Conservation (phyloP, 2,113 vertebrate species). For the Reinhardtius hippoglossoides region DNA sequence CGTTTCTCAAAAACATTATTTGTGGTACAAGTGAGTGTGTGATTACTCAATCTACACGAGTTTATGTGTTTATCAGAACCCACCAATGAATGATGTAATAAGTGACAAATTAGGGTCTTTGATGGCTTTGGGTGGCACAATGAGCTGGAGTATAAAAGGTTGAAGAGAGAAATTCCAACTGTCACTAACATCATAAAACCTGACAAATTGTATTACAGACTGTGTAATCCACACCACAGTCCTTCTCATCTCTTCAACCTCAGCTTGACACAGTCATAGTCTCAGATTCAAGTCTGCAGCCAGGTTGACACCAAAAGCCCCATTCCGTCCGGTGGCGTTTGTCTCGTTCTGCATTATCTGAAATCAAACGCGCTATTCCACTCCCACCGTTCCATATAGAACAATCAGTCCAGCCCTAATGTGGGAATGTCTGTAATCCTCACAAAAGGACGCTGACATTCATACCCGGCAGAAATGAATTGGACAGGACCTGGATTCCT, state of each 20-base stretch:
- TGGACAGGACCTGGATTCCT: constrained; percentile 75
- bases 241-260: constrained; percentile 60
- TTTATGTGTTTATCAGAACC: constrained; percentile 18
- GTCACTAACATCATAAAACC: constrained; percentile 77
- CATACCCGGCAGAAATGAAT: constrained; percentile 81
- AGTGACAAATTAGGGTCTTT: constrained; percentile 60
- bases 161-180: constrained; percentile 75
- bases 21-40: not conserved
- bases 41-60: not conserved
- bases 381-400: constrained; percentile 77
- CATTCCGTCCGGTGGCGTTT: constrained; percentile 76
- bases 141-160: constrained; percentile 49
- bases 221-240: constrained; percentile 75
- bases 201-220: constrained; percentile 83
- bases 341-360: constrained; percentile 83
- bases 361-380: constrained; percentile 84
- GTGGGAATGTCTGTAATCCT: constrained; percentile 80
- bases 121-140: constrained; percentile 66
- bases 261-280: constrained; percentile 66
- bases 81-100: constrained; percentile 15
- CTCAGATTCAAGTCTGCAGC: constrained; percentile 77
- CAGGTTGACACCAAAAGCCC: constrained; percentile 74
- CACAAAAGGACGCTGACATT: constrained; percentile 85
- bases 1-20: too few species aligned
- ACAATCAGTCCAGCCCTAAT: constrained; percentile 79